A percentile compares a stretch with the other conserved stretches of the same genome.
Evolutionary conservation across 2,797 vertebrate genomes (phyloP).

Genomic region (Pseudomugil gertrudae): DNA sequence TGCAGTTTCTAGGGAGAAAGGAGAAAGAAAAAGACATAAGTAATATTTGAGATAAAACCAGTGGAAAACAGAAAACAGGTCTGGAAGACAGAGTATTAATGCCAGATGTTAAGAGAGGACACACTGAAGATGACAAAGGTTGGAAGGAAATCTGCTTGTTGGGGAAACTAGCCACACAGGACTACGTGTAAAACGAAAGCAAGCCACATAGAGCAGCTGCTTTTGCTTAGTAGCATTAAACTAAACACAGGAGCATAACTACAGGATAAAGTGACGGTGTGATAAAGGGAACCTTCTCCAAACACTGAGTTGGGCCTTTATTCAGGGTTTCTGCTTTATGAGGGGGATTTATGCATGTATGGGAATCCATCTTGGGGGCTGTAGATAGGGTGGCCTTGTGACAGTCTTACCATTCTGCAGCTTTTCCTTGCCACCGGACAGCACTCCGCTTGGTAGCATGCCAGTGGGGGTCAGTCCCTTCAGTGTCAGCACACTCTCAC

Average conservation of each 20-base stretch:
- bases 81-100: slow-evolving; percentile 57
- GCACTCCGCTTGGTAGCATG: slow-evolving; percentile 97
- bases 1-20: slow-evolving; percentile 85
- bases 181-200: background rate
- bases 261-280: slow-evolving; percentile 1
- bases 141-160: slow-evolving; percentile 42
- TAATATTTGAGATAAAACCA: slow-evolving; percentile 79
- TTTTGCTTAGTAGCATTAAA: slow-evolving; percentile 11
- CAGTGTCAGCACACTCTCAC: slow-evolving; percentile 97
- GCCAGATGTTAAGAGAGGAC: slow-evolving; percentile 55
- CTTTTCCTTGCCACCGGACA: slow-evolving; percentile 97
- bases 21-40: slow-evolving; percentile 85
- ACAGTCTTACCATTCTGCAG: slow-evolving; percentile 94
- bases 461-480: slow-evolving; percentile 98
- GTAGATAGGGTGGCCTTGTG: slow-evolving; percentile 17
- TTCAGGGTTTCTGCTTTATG: slow-evolving; percentile 25
- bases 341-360: slow-evolving; percentile 15
- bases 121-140: slow-evolving; percentile 50
- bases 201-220: slow-evolving; percentile 10
- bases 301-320: slow-evolving; percentile 50
- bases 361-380: slow-evolving; percentile 28
- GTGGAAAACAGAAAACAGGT: slow-evolving; percentile 67
- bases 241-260: slow-evolving; percentile 7
- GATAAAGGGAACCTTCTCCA: slow-evolving; percentile 11
- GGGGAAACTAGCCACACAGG: background rate